A percentile compares a stretch with the other conserved stretches of the same genome.
Conservation (phyloP, 2,797 vertebrate genomes). For the Thunnus albacares region DNA sequence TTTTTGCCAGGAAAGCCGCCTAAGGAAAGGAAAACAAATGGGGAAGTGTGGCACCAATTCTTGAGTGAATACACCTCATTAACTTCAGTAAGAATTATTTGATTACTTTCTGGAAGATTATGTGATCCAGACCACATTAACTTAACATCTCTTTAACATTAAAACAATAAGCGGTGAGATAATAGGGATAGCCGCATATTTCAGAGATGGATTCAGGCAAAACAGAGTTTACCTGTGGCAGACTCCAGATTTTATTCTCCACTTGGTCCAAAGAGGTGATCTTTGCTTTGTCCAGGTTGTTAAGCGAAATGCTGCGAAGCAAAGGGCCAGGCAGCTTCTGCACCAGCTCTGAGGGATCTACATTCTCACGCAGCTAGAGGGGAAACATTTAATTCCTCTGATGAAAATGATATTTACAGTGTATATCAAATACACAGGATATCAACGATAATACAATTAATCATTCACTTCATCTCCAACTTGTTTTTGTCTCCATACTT, state of each 20-base stretch:
- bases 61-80: neutral
- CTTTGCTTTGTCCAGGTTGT: constrained; percentile 63
- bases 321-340: constrained; percentile 58
- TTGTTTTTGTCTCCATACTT: too few relatives aligned
- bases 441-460: neutral
- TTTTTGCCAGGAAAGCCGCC: constrained; percentile 60
- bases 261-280: constrained; percentile 72
- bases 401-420: neutral
- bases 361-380: constrained; percentile 63
- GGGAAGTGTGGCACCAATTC: neutral
- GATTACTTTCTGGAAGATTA: neutral
- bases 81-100: neutral
- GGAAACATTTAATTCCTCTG: constrained; percentile 14
- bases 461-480: too few relatives aligned
- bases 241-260: constrained; percentile 66
- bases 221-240: constrained; percentile 72
- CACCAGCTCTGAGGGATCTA: constrained; percentile 68
- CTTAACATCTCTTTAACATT: neutral
- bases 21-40: constrained; percentile 26
- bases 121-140: neutral
- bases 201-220: neutral
- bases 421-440: neutral
- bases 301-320: constrained; percentile 70
- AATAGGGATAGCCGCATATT: neutral
- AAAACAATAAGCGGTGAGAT: neutral